phyloP scores from a whole-genome alignment of 2,888 invertebrate genomes.

The Laothoe populi region DNA sequence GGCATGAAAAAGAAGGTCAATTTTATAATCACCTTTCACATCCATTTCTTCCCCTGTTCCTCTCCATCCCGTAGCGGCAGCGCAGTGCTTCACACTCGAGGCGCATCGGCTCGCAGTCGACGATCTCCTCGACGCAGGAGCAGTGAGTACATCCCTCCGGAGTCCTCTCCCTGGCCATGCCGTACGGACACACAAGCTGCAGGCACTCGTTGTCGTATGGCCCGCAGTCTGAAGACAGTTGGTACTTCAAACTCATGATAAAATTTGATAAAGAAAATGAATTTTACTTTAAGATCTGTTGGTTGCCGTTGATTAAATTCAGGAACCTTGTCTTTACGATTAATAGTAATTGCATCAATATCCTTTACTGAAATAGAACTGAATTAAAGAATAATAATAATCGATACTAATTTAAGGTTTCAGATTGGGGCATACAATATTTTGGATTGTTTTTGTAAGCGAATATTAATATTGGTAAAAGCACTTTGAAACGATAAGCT shows the following conservation, averaged over 20 bases:
- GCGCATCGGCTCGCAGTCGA: constrained; percentile 83
- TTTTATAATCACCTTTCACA: constrained; percentile 73
- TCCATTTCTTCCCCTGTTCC: constrained; percentile 48
- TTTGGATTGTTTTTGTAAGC: no score
- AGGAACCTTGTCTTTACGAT: not conserved
- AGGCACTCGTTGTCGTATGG: constrained; percentile 85
- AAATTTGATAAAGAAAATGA: not conserved
- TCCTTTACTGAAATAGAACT: not conserved
- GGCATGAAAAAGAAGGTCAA: no score
- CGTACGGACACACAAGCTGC: constrained; percentile 88
- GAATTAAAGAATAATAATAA: not conserved
- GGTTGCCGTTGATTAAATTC: not conserved
- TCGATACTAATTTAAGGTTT: no score
- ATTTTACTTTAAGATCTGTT: no score
- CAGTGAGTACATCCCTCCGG: constrained; percentile 88
- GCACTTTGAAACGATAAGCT: no score
- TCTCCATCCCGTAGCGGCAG: constrained; percentile 90
- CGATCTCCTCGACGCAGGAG: constrained; percentile 55
- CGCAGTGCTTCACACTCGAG: constrained; percentile 87
- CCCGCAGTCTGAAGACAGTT: constrained; percentile 72
- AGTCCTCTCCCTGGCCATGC: constrained; percentile 84
- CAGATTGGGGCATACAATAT: no score
- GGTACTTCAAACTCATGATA: not conserved
- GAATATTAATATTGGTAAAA: no score
- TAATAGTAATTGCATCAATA: not conserved